Conservation (phyloP, 2,888 invertebrate genomes). For the Archaeoteleia sp. region DNA sequence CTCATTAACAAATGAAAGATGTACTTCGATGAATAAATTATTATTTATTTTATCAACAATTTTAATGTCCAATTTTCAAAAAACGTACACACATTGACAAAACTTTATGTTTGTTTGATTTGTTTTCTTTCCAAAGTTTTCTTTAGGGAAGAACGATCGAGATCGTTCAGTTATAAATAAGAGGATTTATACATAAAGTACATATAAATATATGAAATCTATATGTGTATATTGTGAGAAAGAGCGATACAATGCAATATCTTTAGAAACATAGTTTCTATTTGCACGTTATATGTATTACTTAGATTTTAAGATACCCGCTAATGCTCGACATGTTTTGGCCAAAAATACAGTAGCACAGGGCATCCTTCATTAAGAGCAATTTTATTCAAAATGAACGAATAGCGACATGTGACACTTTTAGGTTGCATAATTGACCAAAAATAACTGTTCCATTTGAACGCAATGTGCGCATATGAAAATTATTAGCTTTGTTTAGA, state of each 20-base stretch:
- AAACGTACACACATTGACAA: too few relatives aligned
- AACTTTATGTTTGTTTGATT: too few relatives aligned
- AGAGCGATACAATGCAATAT: constrained; percentile 46
- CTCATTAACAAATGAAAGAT: too few relatives aligned
- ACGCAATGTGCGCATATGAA: constrained; percentile 29
- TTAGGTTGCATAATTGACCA: constrained; percentile 29
- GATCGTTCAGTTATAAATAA: constrained; percentile 21
- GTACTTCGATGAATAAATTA: too few relatives aligned
- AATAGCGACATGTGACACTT: constrained; percentile 37
- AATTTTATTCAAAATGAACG: constrained; percentile 45
- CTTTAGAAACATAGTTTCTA: constrained; percentile 63
- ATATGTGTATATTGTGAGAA: constrained; percentile 48
- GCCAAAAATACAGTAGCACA: constrained; percentile 54
- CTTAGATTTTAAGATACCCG: constrained; percentile 69
- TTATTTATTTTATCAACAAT: too few relatives aligned
- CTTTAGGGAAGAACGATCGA: too few relatives aligned
- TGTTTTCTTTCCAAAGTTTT: too few relatives aligned
- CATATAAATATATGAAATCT: constrained; percentile 19
- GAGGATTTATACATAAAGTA: constrained; percentile 27
- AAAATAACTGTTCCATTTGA: constrained; percentile 40
- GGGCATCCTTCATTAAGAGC: constrained; percentile 46
- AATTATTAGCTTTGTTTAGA: constrained; percentile 15
- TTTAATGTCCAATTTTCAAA: too few relatives aligned
- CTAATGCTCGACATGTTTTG: constrained; percentile 69
- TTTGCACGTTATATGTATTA: constrained; percentile 66